These are phyloP conservation scores for Leptopilina drosophilae DNA, from an alignment of 2,888 invertebrate genomes.

Conservation along the genomic window DNA sequence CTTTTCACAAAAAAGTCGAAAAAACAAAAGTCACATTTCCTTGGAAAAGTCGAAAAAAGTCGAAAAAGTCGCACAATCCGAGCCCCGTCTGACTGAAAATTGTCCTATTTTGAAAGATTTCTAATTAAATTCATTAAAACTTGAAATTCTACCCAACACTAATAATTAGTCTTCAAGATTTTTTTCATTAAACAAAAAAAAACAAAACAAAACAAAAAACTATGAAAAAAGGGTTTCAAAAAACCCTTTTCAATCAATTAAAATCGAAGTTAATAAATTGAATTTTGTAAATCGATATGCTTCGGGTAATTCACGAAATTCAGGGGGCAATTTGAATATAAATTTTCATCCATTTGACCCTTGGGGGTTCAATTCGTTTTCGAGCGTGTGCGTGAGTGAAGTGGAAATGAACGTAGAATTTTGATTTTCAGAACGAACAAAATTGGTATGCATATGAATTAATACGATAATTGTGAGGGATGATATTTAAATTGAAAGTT, in stretches of 20 bases:
- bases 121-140: no score
- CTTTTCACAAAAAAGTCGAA: no score
- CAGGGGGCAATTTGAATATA: slow-evolving; percentile 23
- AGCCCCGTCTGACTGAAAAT: no score
- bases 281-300: slow-evolving; percentile 1
- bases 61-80: no score
- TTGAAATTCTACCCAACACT: no score
- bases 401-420: slow-evolving; percentile 25
- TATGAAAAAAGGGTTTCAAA: no score
- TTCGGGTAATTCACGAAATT: neutral
- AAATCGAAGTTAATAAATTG: slow-evolving; percentile 2
- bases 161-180: no score
- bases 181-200: no score
- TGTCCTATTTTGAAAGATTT: no score
- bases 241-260: neutral
- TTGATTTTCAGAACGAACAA: slow-evolving; percentile 13
- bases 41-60: no score
- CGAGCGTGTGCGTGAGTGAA: neutral
- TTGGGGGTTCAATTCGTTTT: slow-evolving; percentile 11
- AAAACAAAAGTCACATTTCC: no score
- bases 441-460: slow-evolving; percentile 36
- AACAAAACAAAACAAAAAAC: no score
- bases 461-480: slow-evolving; percentile 29
- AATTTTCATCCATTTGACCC: slow-evolving; percentile 29
- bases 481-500: slow-evolving; percentile 31